These are phyloP conservation scores for Phaenicophaeus curvirostris DNA, from an alignment of 2,797 vertebrate species.

Conservation along the genomic window DNA sequence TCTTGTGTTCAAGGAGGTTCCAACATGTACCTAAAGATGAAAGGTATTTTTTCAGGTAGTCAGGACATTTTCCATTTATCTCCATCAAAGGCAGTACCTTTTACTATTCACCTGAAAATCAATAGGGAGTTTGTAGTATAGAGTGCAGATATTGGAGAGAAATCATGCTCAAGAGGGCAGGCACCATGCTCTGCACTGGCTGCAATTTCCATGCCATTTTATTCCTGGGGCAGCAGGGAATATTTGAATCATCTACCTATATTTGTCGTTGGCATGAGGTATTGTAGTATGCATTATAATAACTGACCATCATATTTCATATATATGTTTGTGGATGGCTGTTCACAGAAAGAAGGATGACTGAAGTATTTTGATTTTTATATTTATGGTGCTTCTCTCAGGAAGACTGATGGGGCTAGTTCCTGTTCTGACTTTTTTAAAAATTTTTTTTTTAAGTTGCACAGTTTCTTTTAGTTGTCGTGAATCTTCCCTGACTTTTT, in stretches of 20 bases:
- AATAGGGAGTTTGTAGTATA: neutral
- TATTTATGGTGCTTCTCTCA: neutral
- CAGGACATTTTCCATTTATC: neutral
- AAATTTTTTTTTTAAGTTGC: neutral
- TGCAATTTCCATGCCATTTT: neutral
- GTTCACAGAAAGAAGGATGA: neutral
- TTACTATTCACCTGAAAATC: neutral
- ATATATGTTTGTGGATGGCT: neutral
- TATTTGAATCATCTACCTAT: neutral
- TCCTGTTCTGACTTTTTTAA: neutral
- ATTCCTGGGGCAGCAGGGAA: neutral
- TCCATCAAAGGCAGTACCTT: neutral
- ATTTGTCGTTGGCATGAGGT: neutral
- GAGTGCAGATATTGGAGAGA: neutral
- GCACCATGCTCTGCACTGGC: neutral
- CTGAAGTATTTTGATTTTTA: neutral
- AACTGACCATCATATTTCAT: neutral
- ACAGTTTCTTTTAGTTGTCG: neutral
- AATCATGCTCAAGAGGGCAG: neutral
- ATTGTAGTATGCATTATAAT: neutral
- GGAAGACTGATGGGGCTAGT: neutral
- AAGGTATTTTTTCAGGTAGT: neutral
- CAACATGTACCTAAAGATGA: neutral
- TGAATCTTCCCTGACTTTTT: neutral
- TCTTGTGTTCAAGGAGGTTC: neutral